Conservation (phyloP, 2,797 vertebrate genomes). For the Hoplostethus mediterraneus region DNA sequence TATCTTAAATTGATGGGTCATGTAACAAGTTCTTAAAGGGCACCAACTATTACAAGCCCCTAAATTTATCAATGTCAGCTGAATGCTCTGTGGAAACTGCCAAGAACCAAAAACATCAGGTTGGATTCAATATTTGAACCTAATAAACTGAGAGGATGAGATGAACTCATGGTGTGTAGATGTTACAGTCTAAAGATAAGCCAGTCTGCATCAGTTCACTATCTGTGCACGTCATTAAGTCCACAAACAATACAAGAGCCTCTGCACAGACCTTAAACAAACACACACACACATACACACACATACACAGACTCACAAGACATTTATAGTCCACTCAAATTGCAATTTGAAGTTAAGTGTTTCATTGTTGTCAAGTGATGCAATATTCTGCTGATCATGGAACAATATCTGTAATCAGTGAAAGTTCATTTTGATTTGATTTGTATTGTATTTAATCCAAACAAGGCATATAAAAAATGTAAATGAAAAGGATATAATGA, state of each 20-base stretch:
- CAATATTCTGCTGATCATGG: constrained; percentile 9
- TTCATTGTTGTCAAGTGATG: not conserved
- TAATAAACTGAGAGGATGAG: constrained; percentile 31
- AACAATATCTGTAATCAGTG: constrained; percentile 3
- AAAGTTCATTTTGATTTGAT: not conserved
- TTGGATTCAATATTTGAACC: constrained; percentile 31
- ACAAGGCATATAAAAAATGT: not conserved
- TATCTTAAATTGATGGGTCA: not conserved
- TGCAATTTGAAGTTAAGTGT: constrained; percentile 26
- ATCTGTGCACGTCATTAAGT: not conserved
- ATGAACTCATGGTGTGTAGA: constrained; percentile 10
- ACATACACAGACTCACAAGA: not conserved
- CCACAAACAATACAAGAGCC: constrained; percentile 10
- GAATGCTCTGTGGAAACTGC: constrained; percentile 2
- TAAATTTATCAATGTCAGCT: not conserved
- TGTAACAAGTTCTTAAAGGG: not conserved
- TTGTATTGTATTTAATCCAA: not conserved
- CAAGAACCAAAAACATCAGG: not conserved
- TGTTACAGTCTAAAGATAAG: constrained; percentile 40
- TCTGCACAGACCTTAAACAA: not conserved
- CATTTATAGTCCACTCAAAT: constrained; percentile 50
- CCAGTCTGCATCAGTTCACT: constrained; percentile 42
- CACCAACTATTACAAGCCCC: not conserved
- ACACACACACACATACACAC: not conserved
- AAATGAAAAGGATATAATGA: not conserved